These are phyloP conservation scores for Eptatretus atami DNA, from an alignment of 2,797 vertebrate genomes.

Conservation along the genomic window DNA sequence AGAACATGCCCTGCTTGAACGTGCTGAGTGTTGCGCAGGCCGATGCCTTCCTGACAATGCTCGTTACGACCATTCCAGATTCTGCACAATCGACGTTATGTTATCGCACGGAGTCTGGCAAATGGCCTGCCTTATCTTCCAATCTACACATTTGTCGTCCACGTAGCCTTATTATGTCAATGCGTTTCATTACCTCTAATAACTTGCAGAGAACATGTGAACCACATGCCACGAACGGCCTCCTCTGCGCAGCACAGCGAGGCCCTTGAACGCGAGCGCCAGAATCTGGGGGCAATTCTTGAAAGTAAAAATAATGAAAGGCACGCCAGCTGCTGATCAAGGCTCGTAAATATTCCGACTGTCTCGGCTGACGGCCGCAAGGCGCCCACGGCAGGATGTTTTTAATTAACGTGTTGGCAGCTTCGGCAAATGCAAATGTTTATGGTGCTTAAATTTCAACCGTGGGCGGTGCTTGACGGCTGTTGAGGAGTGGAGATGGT, in stretches of 20 bases:
- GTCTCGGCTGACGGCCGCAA: constrained; percentile 1
- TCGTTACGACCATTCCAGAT: too few species aligned
- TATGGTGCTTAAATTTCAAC: too few species aligned
- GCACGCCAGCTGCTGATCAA: constrained; percentile 5
- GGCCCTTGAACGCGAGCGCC: background rate
- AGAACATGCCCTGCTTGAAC: too few species aligned
- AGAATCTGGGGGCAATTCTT: background rate
- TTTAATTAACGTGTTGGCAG: constrained; percentile 5
- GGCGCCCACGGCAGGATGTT: background rate
- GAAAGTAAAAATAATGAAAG: constrained; percentile 6
- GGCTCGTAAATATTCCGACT: background rate
- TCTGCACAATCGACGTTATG: too few species aligned
- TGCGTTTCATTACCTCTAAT: constrained; percentile 1
- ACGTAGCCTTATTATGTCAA: constrained; percentile 5
- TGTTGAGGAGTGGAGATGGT: background rate
- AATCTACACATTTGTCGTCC: constrained; percentile 4
- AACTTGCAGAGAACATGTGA: background rate
- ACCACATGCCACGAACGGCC: background rate
- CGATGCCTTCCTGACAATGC: too few species aligned
- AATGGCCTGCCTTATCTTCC: constrained; percentile 1
- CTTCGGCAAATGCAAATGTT: background rate
- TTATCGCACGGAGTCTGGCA: background rate
- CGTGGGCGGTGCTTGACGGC: too few species aligned
- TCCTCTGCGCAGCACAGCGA: background rate
- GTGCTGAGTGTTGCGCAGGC: too few species aligned